Conservation (phyloP, 2,888 invertebrate genomes). For the Chymomyza procnemis region DNA sequence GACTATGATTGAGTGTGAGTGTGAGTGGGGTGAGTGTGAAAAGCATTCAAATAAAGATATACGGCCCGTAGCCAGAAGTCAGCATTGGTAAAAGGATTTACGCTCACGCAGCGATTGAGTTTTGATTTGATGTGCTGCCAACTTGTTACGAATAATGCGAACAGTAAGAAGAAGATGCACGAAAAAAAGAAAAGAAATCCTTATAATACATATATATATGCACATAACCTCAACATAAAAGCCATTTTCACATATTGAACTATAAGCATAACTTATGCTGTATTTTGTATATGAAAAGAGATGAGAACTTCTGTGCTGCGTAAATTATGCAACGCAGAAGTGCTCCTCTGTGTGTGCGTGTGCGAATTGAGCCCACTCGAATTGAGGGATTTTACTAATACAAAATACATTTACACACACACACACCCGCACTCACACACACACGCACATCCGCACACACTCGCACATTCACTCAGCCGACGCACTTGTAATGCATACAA, state of each 20-base stretch:
- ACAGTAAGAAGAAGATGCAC: constrained; percentile 11
- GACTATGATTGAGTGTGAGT: not conserved
- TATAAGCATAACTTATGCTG: constrained; percentile 34
- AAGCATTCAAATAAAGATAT: not conserved
- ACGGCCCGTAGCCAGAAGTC: not conserved
- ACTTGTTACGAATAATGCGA: constrained; percentile 34
- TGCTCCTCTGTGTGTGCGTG: constrained; percentile 1
- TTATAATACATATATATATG: constrained; percentile 19
- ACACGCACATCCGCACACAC: no score
- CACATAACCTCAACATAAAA: constrained; percentile 15
- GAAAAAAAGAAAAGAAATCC: constrained; percentile 16
- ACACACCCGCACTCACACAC: no score
- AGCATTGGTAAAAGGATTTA: not conserved
- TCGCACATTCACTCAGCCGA: no score
- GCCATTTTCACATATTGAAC: constrained; percentile 17
- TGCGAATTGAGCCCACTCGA: constrained; percentile 14
- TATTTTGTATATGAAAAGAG: not conserved
- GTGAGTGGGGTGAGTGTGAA: not conserved
- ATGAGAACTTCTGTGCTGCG: constrained; percentile 36
- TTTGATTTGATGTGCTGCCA: constrained; percentile 47
- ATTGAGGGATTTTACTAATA: no score
- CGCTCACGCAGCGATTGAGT: constrained; percentile 14
- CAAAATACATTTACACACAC: no score
- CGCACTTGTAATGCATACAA: no score
- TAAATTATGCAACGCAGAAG: constrained; percentile 54